Percentiles rank a stretch among this genome's conserved stretches.
Conservation (phyloP, 2,888 invertebrate species). For the Lasioglossum pauxillum region DNA sequence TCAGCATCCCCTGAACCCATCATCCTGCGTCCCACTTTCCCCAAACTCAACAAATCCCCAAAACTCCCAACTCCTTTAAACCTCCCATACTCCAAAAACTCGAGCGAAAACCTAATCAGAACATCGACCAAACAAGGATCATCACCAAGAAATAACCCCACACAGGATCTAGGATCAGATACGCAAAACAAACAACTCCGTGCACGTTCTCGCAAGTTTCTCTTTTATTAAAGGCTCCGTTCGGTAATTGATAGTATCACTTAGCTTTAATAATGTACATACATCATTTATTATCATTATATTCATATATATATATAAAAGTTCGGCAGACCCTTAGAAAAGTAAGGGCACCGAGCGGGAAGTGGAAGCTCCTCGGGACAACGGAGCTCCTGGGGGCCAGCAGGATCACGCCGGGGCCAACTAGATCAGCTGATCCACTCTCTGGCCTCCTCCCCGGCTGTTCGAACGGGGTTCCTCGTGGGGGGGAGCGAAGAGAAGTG, state of each 20-base stretch:
- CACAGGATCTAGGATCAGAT: background rate
- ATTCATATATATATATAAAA: constrained; percentile 62
- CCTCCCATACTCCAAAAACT: background rate
- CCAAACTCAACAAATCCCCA: no score
- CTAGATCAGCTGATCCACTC: constrained; percentile 2
- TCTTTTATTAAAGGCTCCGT: constrained; percentile 78
- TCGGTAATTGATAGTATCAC: constrained; percentile 70
- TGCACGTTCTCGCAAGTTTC: constrained; percentile 69
- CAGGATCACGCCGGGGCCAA: background rate
- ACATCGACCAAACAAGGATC: background rate
- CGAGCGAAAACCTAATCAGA: background rate
- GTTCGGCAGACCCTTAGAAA: constrained; percentile 69
- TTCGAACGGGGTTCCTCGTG: constrained; percentile 39
- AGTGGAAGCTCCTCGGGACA: constrained; percentile 52
- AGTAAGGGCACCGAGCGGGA: constrained; percentile 58
- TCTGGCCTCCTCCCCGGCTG: constrained; percentile 45
- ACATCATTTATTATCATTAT: constrained; percentile 53
- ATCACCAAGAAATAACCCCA: no score
- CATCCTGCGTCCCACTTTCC: no score
- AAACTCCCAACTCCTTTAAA: no score
- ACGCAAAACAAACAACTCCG: background rate
- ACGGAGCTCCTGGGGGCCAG: background rate
- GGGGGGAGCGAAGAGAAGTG: constrained; percentile 5
- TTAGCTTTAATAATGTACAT: constrained; percentile 73
- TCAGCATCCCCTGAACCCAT: no score